Conservation (phyloP, 2,113 vertebrate genomes). For the Pangasianodon gigas region DNA sequence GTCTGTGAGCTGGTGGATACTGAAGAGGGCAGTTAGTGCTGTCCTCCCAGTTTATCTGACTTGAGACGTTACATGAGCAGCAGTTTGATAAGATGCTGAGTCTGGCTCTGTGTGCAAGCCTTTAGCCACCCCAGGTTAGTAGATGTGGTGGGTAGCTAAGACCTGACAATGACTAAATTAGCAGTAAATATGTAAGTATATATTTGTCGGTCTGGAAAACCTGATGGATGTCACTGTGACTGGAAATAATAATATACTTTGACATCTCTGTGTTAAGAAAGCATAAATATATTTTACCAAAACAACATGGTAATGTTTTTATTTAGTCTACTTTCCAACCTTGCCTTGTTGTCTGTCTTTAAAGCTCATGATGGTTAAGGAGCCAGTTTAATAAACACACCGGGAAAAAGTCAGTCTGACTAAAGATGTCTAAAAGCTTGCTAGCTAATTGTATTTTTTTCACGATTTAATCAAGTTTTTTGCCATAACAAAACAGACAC, state of each 20-base stretch:
- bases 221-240: not conserved
- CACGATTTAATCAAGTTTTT: no score
- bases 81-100: not conserved
- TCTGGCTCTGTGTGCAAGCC: not conserved
- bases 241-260: not conserved
- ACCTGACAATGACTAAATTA: not conserved
- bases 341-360: not conserved
- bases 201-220: not conserved
- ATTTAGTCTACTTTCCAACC: not conserved
- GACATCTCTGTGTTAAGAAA: not conserved
- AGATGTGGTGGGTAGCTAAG: not conserved
- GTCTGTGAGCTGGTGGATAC: not conserved
- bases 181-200: not conserved
- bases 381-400: not conserved
- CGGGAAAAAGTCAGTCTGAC: not conserved
- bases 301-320: not conserved
- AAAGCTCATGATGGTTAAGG: not conserved
- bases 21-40: conserved; percentile 2
- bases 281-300: not conserved
- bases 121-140: not conserved
- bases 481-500: no score
- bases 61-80: not conserved
- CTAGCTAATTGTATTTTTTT: not conserved
- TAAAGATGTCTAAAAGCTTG: not conserved
- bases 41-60: conserved; percentile 8